These are phyloP conservation scores for Melanotaenia duboulayi DNA, from an alignment of 2,113 vertebrate species.

Conservation along the genomic window DNA sequence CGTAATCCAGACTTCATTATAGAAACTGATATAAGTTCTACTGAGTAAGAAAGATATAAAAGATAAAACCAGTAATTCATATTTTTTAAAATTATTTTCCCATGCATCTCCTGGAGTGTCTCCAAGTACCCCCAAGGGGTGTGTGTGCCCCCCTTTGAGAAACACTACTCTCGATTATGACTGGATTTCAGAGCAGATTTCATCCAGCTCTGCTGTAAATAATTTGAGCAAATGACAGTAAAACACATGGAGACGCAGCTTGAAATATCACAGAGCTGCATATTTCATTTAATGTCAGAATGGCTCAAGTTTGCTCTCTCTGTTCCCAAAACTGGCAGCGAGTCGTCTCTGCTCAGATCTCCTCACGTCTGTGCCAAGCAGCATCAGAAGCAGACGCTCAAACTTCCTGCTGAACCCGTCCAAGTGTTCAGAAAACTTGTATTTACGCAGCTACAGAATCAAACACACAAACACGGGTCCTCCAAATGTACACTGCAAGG, in stretches of 20 bases:
- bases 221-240: constrained; percentile 66
- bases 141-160: too few relatives aligned
- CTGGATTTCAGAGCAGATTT: constrained; percentile 44
- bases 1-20: too few relatives aligned
- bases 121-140: too few relatives aligned
- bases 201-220: constrained; percentile 62
- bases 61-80: too few relatives aligned
- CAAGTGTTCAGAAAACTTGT: constrained; percentile 70
- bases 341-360: constrained; percentile 21
- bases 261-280: constrained; percentile 56
- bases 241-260: constrained; percentile 75
- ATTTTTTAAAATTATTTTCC: too few relatives aligned
- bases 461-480: constrained; percentile 67
- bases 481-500: constrained; percentile 70
- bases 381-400: constrained; percentile 73
- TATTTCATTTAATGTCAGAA: constrained; percentile 67
- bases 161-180: background rate
- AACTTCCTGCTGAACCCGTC: constrained; percentile 69
- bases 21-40: too few relatives aligned
- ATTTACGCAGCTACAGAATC: constrained; percentile 64
- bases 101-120: too few relatives aligned
- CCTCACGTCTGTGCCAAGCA: constrained; percentile 54
- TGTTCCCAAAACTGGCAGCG: constrained; percentile 63
- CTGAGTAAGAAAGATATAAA: too few relatives aligned
- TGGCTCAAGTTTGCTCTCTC: constrained; percentile 53